phyloP scores from a whole-genome alignment of 2,113 vertebrate species.

The Lepus americanus region DNA sequence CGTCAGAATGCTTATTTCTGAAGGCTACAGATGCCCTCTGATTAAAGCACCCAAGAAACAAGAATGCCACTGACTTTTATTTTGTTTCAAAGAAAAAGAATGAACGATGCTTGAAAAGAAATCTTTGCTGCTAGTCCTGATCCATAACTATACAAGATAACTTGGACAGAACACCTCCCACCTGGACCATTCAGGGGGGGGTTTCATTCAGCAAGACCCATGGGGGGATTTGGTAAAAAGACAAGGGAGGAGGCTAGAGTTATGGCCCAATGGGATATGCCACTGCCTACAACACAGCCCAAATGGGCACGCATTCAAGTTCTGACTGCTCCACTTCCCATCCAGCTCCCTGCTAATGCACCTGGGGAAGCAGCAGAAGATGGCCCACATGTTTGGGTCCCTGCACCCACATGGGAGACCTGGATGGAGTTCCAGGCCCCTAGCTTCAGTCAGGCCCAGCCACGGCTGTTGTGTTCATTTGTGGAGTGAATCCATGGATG shows the following conservation, averaged over 20 bases:
- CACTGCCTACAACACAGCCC: too few relatives aligned
- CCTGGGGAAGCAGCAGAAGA: too few relatives aligned
- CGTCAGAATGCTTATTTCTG: accelerated
- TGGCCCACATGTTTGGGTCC: too few relatives aligned
- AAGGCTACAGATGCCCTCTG: not conserved
- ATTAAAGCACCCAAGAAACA: not conserved
- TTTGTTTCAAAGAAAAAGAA: not conserved
- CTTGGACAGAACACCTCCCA: not conserved
- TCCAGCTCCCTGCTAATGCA: too few relatives aligned
- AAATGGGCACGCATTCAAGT: too few relatives aligned
- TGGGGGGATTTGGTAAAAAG: not conserved
- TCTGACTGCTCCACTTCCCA: too few relatives aligned
- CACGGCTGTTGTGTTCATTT: too few relatives aligned
- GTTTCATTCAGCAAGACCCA: not conserved
- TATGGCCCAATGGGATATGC: not conserved
- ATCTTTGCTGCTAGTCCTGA: not conserved
- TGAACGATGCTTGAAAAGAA: not conserved
- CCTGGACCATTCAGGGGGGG: not conserved
- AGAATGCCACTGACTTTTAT: not conserved
- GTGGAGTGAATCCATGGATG: too few relatives aligned
- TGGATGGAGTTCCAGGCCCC: too few relatives aligned
- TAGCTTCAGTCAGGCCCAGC: too few relatives aligned
- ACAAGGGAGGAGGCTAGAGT: not conserved
- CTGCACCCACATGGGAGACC: too few relatives aligned
- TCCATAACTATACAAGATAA: not conserved